A percentile compares a stretch with the other conserved stretches of the same genome.
phyloP scores from a whole-genome alignment of 2,113 vertebrate species.

The Rostratula benghalensis region DNA sequence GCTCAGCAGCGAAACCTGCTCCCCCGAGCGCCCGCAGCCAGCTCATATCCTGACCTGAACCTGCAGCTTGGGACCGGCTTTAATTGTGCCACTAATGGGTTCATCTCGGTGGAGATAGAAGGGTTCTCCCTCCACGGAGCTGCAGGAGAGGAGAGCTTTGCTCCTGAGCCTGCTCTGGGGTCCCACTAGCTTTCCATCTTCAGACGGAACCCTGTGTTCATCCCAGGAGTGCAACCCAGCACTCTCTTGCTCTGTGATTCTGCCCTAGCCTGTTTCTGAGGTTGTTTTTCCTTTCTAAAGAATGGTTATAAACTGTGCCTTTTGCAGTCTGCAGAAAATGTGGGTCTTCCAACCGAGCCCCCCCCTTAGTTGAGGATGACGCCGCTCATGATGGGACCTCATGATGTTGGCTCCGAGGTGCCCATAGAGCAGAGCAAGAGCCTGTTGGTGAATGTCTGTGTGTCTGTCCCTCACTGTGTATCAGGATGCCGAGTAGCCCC shows the following conservation, averaged over 20 bases:
- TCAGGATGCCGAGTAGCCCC: not conserved
- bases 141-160: not conserved
- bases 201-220: accelerated
- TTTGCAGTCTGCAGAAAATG: not conserved
- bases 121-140: not conserved
- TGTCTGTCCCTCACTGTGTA: accelerated
- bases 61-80: not conserved
- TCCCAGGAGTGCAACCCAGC: accelerated
- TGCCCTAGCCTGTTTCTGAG: not conserved
- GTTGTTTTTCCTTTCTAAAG: not conserved
- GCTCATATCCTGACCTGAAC: not conserved
- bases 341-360: not conserved
- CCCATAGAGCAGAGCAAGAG: not conserved
- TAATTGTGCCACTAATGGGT: not conserved
- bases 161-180: not conserved
- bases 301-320: accelerated
- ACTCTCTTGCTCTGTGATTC: accelerated
- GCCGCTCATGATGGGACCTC: not conserved
- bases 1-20: not conserved
- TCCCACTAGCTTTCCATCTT: not conserved
- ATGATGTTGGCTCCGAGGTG: not conserved
- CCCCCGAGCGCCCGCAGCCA: accelerated
- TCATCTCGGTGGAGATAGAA: not conserved
- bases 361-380: not conserved
- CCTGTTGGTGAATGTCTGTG: accelerated